Evolutionary conservation across 2,797 vertebrate species (phyloP).

Genomic region (Philypnodon macrostomus): DNA sequence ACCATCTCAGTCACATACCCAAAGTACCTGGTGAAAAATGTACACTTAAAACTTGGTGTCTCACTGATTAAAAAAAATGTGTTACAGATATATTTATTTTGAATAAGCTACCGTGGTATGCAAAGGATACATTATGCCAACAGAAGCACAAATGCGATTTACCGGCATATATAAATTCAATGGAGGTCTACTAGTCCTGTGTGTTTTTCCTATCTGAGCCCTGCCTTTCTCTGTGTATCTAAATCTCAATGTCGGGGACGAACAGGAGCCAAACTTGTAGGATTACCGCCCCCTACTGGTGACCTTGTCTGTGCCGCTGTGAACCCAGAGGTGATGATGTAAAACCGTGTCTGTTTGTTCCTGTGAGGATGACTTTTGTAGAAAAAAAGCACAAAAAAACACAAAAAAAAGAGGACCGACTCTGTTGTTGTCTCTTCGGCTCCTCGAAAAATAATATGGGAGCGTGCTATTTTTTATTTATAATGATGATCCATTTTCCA

Average conservation of each 20-base stretch:
- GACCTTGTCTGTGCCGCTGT: slow-evolving; percentile 71
- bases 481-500: slow-evolving; percentile 40
- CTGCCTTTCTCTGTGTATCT: slow-evolving; percentile 51
- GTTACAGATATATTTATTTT: slow-evolving; percentile 39
- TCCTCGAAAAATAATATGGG: slow-evolving; percentile 47
- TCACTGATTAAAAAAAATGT: slow-evolving; percentile 20
- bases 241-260: slow-evolving; percentile 50
- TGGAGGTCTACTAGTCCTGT: slow-evolving; percentile 14
- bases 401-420: slow-evolving; percentile 20
- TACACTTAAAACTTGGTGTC: slow-evolving; percentile 41
- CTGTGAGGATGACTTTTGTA: slow-evolving; percentile 66
- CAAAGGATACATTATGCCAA: slow-evolving; percentile 32
- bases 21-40: slow-evolving; percentile 43
- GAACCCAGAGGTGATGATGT: too few relatives aligned
- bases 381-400: slow-evolving; percentile 13
- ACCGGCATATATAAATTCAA: slow-evolving; percentile 16
- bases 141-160: slow-evolving; percentile 47
- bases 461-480: slow-evolving; percentile 51
- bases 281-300: slow-evolving; percentile 64
- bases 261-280: slow-evolving; percentile 52
- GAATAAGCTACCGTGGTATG: slow-evolving; percentile 31
- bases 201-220: too few relatives aligned
- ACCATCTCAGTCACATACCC: slow-evolving; percentile 12
- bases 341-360: slow-evolving; percentile 72
- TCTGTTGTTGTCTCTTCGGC: slow-evolving; percentile 43